Evolutionary conservation across 1,140 invertebrate species (phyloP).

Genomic region (Pinna nobilis): DNA sequence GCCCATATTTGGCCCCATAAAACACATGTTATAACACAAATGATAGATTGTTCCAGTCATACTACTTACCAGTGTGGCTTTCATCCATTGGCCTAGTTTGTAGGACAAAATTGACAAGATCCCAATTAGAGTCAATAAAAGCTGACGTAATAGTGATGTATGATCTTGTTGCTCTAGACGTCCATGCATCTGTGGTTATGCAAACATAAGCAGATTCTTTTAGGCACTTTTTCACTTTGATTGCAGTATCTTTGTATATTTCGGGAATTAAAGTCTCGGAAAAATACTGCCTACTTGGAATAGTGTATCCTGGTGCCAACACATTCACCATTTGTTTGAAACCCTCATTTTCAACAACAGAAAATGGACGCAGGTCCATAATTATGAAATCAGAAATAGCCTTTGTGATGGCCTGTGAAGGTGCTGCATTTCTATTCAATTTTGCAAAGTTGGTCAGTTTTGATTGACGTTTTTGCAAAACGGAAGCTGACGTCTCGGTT

Average conservation of each 20-base stretch:
- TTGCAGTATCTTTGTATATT: conserved; percentile 1
- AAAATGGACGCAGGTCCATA: conserved; percentile 3
- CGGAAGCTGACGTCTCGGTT: not conserved
- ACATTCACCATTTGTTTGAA: conserved; percentile 11
- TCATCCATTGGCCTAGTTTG: conserved; percentile 2
- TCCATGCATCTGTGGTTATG: conserved; percentile 27
- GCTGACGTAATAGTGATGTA: conserved; percentile 19
- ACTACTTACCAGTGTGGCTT: not conserved
- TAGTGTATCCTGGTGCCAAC: conserved; percentile 7
- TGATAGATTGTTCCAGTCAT: conserved; percentile 1
- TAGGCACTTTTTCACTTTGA: conserved; percentile 1
- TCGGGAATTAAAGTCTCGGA: not conserved
- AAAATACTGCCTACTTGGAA: conserved; percentile 14
- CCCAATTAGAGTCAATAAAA: conserved; percentile 19
- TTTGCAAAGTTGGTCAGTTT: not conserved
- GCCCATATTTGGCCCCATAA: not conserved
- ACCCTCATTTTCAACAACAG: conserved; percentile 11
- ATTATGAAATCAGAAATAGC: conserved; percentile 3
- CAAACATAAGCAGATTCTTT: not conserved
- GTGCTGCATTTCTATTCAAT: not conserved
- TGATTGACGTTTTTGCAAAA: not conserved
- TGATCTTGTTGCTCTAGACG: conserved; percentile 11
- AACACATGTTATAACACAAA: not conserved
- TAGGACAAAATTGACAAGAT: not conserved
- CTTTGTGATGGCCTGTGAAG: not conserved